These are phyloP conservation scores for Julus scandinavius DNA, from an alignment of 2,888 invertebrate species.

Conservation along the genomic window DNA sequence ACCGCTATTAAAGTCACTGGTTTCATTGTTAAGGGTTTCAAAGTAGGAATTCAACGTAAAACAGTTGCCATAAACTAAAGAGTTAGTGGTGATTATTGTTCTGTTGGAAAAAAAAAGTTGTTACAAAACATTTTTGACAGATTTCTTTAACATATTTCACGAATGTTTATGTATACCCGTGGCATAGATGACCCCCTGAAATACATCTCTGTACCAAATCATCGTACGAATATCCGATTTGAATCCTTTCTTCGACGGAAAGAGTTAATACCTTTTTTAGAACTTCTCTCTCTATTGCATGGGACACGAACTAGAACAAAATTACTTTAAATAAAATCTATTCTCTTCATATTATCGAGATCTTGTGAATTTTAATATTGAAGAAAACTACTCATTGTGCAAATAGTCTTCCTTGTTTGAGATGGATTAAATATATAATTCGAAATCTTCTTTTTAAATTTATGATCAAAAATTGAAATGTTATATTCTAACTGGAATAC, in stretches of 20 bases:
- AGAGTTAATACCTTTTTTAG: not conserved
- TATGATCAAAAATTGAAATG: too few relatives aligned
- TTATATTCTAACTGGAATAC: too few relatives aligned
- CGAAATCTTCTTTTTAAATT: too few relatives aligned
- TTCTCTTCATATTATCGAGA: not conserved
- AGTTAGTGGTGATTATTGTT: slow-evolving; percentile 1
- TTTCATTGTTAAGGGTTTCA: not conserved
- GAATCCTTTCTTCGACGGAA: slow-evolving; percentile 12
- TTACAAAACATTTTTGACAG: not conserved
- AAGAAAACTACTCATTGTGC: too few relatives aligned
- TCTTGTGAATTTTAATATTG: too few relatives aligned
- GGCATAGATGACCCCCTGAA: not conserved
- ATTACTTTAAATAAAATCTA: not conserved
- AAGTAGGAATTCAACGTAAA: not conserved
- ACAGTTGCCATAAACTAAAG: slow-evolving; percentile 41
- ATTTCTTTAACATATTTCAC: not conserved
- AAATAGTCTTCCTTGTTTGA: too few relatives aligned
- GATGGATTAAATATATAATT: too few relatives aligned
- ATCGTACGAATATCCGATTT: slow-evolving; percentile 41
- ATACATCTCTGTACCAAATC: slow-evolving; percentile 38
- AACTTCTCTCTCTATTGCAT: slow-evolving; percentile 12
- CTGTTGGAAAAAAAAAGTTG: not conserved
- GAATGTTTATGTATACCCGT: not conserved
- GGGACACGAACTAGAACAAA: not conserved
- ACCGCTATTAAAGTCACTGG: not conserved